These are phyloP conservation scores for Allolobophora icterica DNA, from an alignment of 2,888 invertebrate genomes.

Conservation along the genomic window DNA sequence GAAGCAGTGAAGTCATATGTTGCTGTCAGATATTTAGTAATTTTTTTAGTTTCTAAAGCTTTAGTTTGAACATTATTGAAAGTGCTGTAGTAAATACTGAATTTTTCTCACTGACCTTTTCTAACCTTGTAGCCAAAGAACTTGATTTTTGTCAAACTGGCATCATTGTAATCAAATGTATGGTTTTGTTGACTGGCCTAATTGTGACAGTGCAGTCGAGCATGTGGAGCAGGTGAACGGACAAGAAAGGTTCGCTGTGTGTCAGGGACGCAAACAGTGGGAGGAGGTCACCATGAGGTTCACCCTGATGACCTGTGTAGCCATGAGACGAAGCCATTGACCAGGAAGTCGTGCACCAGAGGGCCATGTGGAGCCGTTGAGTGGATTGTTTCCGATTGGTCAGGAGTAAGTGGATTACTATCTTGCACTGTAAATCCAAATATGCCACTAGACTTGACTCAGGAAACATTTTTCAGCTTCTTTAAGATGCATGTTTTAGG, in stretches of 20 bases:
- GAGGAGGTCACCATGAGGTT: conserved; percentile 26
- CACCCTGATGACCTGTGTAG: conserved; percentile 39
- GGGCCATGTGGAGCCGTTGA: conserved; percentile 86
- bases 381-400: conserved; percentile 87
- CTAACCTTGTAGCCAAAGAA: too few species aligned
- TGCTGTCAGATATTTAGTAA: too few species aligned
- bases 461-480: background rate
- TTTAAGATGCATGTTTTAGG: background rate
- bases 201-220: conserved; percentile 72
- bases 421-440: background rate
- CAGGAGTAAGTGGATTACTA: conserved; percentile 74
- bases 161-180: background rate
- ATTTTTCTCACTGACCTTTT: too few species aligned
- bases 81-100: too few species aligned
- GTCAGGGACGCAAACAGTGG: background rate
- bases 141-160: background rate
- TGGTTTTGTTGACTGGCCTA: background rate
- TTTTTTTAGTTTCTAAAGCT: too few species aligned
- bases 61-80: too few species aligned
- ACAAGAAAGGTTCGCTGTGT: conserved; percentile 71
- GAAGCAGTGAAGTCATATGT: too few species aligned
- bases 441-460: background rate
- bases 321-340: conserved; percentile 30
- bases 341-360: conserved; percentile 36
- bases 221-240: conserved; percentile 73